These are phyloP conservation scores for Dinothrombium tinctorium DNA, from an alignment of 1,140 invertebrate species.

Conservation along the genomic window DNA sequence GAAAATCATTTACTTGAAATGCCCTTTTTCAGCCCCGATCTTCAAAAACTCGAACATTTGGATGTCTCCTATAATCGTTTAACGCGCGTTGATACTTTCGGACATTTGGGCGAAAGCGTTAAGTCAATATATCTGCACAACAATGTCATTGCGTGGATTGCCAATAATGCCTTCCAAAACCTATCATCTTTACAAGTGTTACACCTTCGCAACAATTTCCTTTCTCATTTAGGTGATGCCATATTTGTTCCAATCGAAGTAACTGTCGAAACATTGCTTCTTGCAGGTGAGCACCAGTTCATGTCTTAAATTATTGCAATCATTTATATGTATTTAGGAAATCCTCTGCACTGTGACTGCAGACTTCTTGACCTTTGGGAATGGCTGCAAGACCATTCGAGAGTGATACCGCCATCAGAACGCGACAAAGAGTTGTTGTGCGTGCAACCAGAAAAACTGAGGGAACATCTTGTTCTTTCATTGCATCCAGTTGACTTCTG, in stretches of 20 bases:
- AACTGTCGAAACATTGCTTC: constrained; percentile 23
- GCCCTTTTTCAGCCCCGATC: constrained; percentile 52
- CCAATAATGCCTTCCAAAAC: constrained; percentile 48
- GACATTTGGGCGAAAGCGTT: constrained; percentile 31
- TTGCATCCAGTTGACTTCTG: constrained; percentile 54
- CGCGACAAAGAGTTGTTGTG: constrained; percentile 31
- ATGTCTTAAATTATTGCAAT: not conserved
- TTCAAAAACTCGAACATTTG: constrained; percentile 39
- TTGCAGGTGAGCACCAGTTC: constrained; percentile 16
- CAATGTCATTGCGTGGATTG: constrained; percentile 52
- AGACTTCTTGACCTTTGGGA: constrained; percentile 61
- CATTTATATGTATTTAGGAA: constrained; percentile 31
- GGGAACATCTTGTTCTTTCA: constrained; percentile 43
- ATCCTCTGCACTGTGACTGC: constrained; percentile 55
- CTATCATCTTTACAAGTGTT: constrained; percentile 49
- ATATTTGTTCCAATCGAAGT: constrained; percentile 16
- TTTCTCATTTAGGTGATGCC: constrained; percentile 50
- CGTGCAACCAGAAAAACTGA: constrained; percentile 46
- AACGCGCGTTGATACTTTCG: constrained; percentile 43
- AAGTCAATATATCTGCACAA: constrained; percentile 49
- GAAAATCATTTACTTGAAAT: constrained; percentile 53
- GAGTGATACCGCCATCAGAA: constrained; percentile 24
- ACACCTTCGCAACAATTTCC: constrained; percentile 57
- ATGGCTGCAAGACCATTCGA: constrained; percentile 61
- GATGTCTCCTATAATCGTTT: constrained; percentile 64